Evolutionary conservation across 1,140 invertebrate genomes (phyloP).

Genomic region (Matsumurasca onukii): DNA sequence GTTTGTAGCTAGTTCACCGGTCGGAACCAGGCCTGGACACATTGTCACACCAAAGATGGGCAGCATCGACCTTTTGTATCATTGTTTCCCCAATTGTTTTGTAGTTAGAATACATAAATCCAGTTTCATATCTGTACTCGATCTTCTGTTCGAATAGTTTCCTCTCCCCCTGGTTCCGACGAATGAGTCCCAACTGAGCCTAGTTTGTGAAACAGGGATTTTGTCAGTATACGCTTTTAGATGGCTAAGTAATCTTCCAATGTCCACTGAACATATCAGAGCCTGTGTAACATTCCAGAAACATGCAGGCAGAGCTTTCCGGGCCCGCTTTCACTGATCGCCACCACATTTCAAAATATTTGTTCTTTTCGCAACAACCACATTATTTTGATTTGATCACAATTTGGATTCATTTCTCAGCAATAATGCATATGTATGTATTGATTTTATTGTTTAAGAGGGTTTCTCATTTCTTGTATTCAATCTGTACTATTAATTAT

Average conservation of each 20-base stretch:
- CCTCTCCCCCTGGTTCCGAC: neutral
- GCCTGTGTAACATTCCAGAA: conserved; percentile 22
- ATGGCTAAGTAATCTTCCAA: conserved; percentile 30
- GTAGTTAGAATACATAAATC: too few species aligned
- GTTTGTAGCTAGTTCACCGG: conserved; percentile 12
- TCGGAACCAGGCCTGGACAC: neutral
- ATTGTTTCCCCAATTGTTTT: too few species aligned
- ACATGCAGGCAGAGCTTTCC: conserved; percentile 17
- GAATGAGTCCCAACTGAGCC: conserved; percentile 10
- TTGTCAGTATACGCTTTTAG: conserved; percentile 32
- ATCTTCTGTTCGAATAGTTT: neutral
- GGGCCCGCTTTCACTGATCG: conserved; percentile 20
- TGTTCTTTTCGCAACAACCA: too few species aligned
- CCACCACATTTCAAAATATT: too few species aligned
- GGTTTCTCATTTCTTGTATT: too few species aligned
- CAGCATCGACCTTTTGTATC: too few species aligned
- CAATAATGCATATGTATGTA: too few species aligned
- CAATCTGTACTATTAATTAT: too few species aligned
- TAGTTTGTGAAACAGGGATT: conserved; percentile 26
- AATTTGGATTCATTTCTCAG: too few species aligned
- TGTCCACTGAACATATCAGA: conserved; percentile 25
- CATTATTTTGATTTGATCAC: too few species aligned
- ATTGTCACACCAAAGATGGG: neutral
- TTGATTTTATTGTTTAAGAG: too few species aligned
- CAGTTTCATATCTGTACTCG: neutral